phyloP scores from a whole-genome alignment of 2,888 invertebrate genomes.

The Mythimna pallens region DNA sequence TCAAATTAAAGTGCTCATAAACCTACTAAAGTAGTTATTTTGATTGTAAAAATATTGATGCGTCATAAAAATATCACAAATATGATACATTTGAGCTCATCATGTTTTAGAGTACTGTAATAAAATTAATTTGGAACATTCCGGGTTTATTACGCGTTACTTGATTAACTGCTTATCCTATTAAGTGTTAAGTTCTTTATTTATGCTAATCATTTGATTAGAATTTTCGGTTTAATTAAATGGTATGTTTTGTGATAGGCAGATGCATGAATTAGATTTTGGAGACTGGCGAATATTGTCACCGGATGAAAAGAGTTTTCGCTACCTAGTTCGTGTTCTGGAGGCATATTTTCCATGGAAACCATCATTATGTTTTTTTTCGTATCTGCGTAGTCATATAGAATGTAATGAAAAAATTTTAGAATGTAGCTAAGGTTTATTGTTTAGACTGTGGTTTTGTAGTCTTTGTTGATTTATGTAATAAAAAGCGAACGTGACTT shows the following conservation, averaged over 20 bases:
- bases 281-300: no score
- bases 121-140: constrained; percentile 50
- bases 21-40: constrained; percentile 68
- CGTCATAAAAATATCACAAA: constrained; percentile 66
- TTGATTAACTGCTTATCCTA: constrained; percentile 38
- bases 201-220: constrained; percentile 44
- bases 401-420: no score
- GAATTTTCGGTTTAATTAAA: constrained; percentile 29
- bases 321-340: background rate
- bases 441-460: no score
- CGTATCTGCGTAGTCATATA: no score
- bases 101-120: constrained; percentile 64
- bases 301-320: background rate
- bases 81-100: constrained; percentile 64
- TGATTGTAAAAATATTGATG: constrained; percentile 70
- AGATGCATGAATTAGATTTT: background rate
- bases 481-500: no score
- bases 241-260: constrained; percentile 29
- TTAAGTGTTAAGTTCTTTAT: constrained; percentile 49
- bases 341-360: background rate
- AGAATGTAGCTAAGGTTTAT: no score
- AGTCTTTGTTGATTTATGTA: no score
- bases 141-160: constrained; percentile 47
- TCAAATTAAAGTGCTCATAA: constrained; percentile 69
- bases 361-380: no score